Conservation (phyloP, 2,113 vertebrate species). For the Acrocephalus arundinaceus region DNA sequence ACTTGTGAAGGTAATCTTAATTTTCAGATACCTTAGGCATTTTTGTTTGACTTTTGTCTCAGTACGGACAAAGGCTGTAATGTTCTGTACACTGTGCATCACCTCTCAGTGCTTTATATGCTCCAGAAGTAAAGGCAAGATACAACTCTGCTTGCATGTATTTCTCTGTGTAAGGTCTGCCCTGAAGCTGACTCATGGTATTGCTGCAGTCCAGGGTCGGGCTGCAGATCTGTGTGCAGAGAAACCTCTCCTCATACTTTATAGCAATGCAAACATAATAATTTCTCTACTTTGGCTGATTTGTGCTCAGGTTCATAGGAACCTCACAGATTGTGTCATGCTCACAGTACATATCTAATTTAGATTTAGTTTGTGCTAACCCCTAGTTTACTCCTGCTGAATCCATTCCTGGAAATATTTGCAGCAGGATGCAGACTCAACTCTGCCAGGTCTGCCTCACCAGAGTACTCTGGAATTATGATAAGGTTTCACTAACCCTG, state of each 20-base stretch:
- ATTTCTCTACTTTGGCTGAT: not conserved
- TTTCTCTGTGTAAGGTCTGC: not conserved
- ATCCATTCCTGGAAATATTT: not conserved
- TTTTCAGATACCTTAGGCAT: not conserved
- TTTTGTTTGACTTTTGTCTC: not conserved
- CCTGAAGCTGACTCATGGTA: not conserved
- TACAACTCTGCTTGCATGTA: not conserved
- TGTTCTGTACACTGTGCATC: not conserved
- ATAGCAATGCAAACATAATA: not conserved
- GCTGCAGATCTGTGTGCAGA: not conserved
- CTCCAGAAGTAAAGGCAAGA: not conserved
- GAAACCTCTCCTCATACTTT: not conserved
- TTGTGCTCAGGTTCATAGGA: not conserved
- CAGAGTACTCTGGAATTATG: not conserved
- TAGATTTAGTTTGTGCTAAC: not conserved
- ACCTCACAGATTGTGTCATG: not conserved
- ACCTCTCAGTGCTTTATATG: not conserved
- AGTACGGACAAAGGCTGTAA: not conserved
- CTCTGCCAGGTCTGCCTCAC: not conserved
- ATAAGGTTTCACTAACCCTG: not conserved
- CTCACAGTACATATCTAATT: not conserved
- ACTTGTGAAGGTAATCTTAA: not conserved
- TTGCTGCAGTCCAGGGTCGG: not conserved
- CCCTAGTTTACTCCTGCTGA: not conserved
- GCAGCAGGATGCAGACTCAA: not conserved